Evolutionary conservation across 2,888 invertebrate genomes (phyloP), one percentile per base, ranked within the genome.

Genomic region (Lycophotia porphyrea): DNA sequence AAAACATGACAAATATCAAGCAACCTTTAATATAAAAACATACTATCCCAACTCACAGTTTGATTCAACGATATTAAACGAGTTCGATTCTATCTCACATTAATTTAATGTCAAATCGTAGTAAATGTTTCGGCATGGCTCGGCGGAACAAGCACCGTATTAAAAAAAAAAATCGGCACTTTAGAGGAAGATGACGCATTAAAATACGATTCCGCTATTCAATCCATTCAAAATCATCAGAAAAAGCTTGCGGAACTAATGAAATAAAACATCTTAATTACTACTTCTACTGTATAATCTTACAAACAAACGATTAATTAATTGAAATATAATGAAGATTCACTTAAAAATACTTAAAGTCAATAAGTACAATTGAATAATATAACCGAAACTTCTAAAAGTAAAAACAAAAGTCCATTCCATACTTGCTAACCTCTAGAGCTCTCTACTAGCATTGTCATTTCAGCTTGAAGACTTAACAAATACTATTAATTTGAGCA

Each of bases 391-490:
- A 49, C 42, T 49, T n/a, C 47, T 39, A 47, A 13, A 18, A 49
- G 27, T 24, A 21, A 36, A 49, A 67, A 36, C 49, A 67, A 67
- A 66, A n/a, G 1, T 66, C 15, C 3, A 52, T 36, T 18, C n/a
- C 36, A 36, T 67, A 67, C 31, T 34, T 34, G 39, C 47, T 42
- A 49, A 15, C 65, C 31, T 47, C 9, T 44, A 65, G 31, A 65
- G 47, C 34, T 66, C 47, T 34, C 21, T 66, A 18, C 66, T 49
- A 47, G 27, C 24, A 49, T 49, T 66, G 24, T 49, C 66, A 24
- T 66, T 66, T 66, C 49, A 66, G 42, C 66, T 49, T 27, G 66
- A 66, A 66, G 66, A 66, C 24, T 15, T 34, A 42, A 66, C 18
- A 66, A 66, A 47, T 5, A 47, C 66, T 34, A 58, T 58, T 5